A percentile compares a stretch with the other conserved stretches of the same genome.
Evolutionary conservation across 2,888 invertebrate species (phyloP).

Genomic region (Myopa testacea): DNA sequence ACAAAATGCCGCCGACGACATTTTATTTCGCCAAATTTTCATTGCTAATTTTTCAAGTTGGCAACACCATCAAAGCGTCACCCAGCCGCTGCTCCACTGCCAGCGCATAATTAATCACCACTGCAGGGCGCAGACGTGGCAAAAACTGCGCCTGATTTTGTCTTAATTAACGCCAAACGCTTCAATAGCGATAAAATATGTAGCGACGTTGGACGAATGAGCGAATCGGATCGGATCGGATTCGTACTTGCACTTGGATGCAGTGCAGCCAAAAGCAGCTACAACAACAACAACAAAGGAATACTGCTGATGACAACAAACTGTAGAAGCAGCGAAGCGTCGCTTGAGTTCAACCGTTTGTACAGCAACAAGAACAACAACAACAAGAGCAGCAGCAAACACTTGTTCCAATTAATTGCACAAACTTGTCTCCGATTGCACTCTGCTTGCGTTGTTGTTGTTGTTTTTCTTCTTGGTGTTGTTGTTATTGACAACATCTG

Average conservation of each 20-base stretch:
- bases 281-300: background rate
- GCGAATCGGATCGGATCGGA: background rate
- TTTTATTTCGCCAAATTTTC: constrained; percentile 67
- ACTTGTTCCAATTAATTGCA: constrained; percentile 61
- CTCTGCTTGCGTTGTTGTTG: constrained; percentile 19
- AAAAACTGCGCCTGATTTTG: constrained; percentile 66
- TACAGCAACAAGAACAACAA: constrained; percentile 21
- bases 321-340: constrained; percentile 18
- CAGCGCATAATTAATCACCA: constrained; percentile 34
- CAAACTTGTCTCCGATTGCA: background rate
- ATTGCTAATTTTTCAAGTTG: constrained; percentile 61
- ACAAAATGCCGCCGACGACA: constrained; percentile 67
- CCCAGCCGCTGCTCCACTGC: constrained; percentile 44
- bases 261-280: background rate
- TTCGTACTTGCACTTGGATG: background rate
- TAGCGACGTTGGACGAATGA: constrained; percentile 43
- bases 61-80: constrained; percentile 33
- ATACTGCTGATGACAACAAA: constrained; percentile 1
- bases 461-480: constrained; percentile 35
- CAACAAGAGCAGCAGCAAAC: constrained; percentile 36
- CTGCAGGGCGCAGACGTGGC: constrained; percentile 54
- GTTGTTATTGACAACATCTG: constrained; percentile 32
- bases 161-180: constrained; percentile 68
- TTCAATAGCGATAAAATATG: constrained; percentile 67
- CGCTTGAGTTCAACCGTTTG: constrained; percentile 30